Conservation (phyloP, 2,888 invertebrate genomes). For the Epinotia bilunana region DNA sequence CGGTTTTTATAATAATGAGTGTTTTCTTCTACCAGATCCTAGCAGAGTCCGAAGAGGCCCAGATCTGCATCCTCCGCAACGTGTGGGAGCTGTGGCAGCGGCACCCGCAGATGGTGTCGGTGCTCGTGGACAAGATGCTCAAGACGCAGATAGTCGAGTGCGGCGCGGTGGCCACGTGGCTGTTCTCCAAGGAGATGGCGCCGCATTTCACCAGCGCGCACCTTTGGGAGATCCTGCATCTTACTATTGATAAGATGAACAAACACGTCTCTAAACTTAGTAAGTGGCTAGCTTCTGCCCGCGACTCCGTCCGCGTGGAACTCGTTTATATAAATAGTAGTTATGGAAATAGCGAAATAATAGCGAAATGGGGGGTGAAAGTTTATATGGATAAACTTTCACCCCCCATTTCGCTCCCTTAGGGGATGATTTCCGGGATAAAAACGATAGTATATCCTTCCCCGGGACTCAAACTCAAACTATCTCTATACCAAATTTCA, state of each 20-base stretch:
- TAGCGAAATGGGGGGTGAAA: too few species aligned
- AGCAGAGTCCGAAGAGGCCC: constrained; percentile 97
- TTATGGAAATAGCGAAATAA: too few species aligned
- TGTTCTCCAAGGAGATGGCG: constrained; percentile 97
- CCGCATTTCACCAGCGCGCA: constrained; percentile 96
- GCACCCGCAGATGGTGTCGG: constrained; percentile 98
- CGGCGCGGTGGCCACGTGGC: constrained; percentile 98
- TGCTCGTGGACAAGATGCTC: constrained; percentile 97
- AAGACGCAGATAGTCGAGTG: constrained; percentile 99
- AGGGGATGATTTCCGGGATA: too few species aligned
- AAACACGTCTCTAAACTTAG: constrained; percentile 95
- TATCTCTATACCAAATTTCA: too few species aligned
- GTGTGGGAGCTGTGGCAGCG: constrained; percentile 98
- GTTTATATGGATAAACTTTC: too few species aligned
- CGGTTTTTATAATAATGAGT: too few species aligned
- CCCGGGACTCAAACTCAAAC: too few species aligned
- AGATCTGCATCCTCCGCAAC: constrained; percentile 95
- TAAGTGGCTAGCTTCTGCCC: constrained; percentile 64
- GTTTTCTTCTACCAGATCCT: constrained; percentile 85
- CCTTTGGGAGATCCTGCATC: constrained; percentile 98
- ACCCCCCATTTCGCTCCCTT: too few species aligned
- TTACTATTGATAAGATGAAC: constrained; percentile 98
- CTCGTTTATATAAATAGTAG: too few species aligned
- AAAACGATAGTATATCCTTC: too few species aligned
- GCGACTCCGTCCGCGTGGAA: not conserved